Base-by-base conservation (phyloP, 2,113 vertebrate genomes). In the Oryzias javanicus region DNA sequence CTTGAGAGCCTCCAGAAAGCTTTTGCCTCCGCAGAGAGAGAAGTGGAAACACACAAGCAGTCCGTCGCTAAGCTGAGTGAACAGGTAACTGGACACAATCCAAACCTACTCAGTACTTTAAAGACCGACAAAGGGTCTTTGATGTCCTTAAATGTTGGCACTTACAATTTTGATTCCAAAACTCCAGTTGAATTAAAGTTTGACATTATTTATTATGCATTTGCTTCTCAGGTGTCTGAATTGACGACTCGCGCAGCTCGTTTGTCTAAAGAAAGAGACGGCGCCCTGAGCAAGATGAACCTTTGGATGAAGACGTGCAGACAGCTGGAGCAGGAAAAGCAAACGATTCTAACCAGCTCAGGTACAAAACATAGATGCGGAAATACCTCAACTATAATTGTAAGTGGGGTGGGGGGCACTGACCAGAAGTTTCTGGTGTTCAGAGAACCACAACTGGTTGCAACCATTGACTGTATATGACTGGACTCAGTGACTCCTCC, bases 271-370 rank as follows among this genome's bases (percentile, higher is more conserved):
- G 92, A 93, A 58, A 91, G 82, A 60, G 90, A 93, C 17, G 79
- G 77, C 44, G 88, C 90, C 35, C 74, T 85, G 50, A 90, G 85
- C 74, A 87, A 93, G 82, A 86, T 93, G 42, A 89, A 82, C 53
- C 82, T 92, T 14, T 93, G 93, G 91, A 93, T 96, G 85, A 93
- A 93, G 72, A 91, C 88, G 10, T 95, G 90, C 86, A 92, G 93
- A 75, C 90, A 93, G 69, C 80, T 95, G 84, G 93, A 96, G 80
- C 82, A 88, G 66, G 95, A 96, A 79, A 96, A 94, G 50, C 80
- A 91, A 64, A 16, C 45, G 3, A 49, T 96, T 61, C 62, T 92
- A 53, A 88, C 85, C 63, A 78, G 42, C 44, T 55, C 82, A 76
- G 86, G 88, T 89, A 53, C 5, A 52, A 10, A 50, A 35, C 8